phyloP scores from a whole-genome alignment of 2,888 invertebrate species.

The Conops quadrifasciatus region DNA sequence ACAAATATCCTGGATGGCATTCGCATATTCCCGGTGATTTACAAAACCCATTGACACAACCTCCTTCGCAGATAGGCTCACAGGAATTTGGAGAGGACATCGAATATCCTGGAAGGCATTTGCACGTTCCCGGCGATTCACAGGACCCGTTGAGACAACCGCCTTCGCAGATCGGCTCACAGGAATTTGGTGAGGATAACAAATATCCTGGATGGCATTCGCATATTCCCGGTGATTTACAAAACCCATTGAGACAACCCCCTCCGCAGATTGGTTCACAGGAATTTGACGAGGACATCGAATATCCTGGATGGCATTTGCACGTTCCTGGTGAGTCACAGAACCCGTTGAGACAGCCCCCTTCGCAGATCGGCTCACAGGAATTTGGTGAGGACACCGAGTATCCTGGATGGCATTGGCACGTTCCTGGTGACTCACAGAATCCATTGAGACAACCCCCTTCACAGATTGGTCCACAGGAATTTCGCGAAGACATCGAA shows the following conservation, averaged over 20 bases:
- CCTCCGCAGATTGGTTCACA: constrained; percentile 44
- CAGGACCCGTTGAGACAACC: constrained; percentile 76
- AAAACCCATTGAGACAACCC: constrained; percentile 55
- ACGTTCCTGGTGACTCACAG: constrained; percentile 19
- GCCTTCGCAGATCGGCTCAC: constrained; percentile 49
- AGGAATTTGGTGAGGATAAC: constrained; percentile 12
- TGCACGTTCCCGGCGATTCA: constrained; percentile 73
- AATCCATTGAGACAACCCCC: constrained; percentile 19
- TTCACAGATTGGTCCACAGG: constrained; percentile 25
- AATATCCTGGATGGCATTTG: constrained; percentile 47
- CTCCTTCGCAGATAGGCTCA: constrained; percentile 42
- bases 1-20: constrained; percentile 55
- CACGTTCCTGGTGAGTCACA: constrained; percentile 57
- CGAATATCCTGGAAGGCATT: constrained; percentile 72
- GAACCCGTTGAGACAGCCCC: constrained; percentile 49
- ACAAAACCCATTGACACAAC: constrained; percentile 55
- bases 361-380: constrained; percentile 35
- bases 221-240: constrained; percentile 56
- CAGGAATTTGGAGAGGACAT: constrained; percentile 36
- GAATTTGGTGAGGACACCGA: background rate
- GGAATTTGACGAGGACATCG: constrained; percentile 25
- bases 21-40: constrained; percentile 61
- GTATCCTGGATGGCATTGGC: constrained; percentile 38
- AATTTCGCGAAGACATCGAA: background rate
- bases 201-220: constrained; percentile 46